These are phyloP conservation scores for Calliopum simillimum DNA, from an alignment of 2,888 invertebrate species.

Conservation along the genomic window DNA sequence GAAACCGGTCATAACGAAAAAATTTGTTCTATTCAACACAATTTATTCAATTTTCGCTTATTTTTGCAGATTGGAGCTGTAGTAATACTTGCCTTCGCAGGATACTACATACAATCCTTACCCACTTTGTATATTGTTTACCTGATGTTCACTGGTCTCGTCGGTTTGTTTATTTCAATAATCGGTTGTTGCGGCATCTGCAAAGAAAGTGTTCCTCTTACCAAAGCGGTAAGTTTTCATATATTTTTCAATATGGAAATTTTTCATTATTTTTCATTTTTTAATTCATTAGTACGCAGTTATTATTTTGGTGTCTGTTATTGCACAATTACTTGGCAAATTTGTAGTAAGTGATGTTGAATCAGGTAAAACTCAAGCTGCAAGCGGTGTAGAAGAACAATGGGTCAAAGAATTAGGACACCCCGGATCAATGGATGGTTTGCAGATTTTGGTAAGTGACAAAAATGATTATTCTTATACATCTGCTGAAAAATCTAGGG, in stretches of 20 bases:
- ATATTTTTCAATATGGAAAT: too few relatives aligned
- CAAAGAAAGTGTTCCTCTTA: conserved; percentile 55
- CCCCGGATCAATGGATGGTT: too few relatives aligned
- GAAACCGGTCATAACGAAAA: too few relatives aligned
- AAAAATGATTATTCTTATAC: too few relatives aligned
- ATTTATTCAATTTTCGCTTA: conserved; percentile 35
- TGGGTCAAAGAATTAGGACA: too few relatives aligned
- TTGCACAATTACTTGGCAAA: too few relatives aligned
- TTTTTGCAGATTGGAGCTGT: conserved; percentile 53
- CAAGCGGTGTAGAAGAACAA: too few relatives aligned
- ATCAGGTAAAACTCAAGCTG: too few relatives aligned
- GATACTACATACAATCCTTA: conserved; percentile 47
- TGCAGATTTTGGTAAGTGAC: too few relatives aligned
- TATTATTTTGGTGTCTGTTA: conserved; percentile 3
- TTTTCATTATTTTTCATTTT: conserved; percentile 20
- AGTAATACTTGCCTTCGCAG: conserved; percentile 51
- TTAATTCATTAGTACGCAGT: background rate
- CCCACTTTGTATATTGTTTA: conserved; percentile 51
- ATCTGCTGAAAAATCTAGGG: too few relatives aligned
- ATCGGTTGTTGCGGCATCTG: conserved; percentile 60
- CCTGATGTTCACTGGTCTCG: conserved; percentile 52
- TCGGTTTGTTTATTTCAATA: conserved; percentile 53
- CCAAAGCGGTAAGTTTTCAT: conserved; percentile 56
- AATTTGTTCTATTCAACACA: background rate
- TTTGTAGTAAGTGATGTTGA: too few relatives aligned